A percentile compares a stretch with the other conserved stretches of the same genome.
These are phyloP conservation scores for Aricia artaxerxes DNA, from an alignment of 2,888 invertebrate genomes.

Conservation along the genomic window DNA sequence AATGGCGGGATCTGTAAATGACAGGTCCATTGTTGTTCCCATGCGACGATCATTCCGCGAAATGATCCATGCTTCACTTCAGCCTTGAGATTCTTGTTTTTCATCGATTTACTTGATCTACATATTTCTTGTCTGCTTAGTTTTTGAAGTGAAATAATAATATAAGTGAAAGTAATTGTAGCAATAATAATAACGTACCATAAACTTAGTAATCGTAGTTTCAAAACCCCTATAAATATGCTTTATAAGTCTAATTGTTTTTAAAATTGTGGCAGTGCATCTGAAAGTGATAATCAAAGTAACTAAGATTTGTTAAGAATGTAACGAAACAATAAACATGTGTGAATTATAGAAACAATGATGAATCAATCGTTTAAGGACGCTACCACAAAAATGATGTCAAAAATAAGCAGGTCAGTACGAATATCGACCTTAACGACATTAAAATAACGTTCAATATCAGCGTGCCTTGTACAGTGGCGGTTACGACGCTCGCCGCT, in stretches of 20 bases:
- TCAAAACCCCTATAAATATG: too few relatives aligned
- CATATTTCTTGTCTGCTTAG: background rate
- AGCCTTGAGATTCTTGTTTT: background rate
- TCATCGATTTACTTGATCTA: background rate
- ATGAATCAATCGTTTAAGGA: constrained; percentile 12
- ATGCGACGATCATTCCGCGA: constrained; percentile 14
- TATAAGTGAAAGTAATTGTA: background rate
- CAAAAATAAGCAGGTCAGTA: too few relatives aligned
- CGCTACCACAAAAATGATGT: too few relatives aligned
- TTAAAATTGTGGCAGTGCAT: too few relatives aligned
- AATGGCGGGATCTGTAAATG: constrained; percentile 22
- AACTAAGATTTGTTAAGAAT: background rate
- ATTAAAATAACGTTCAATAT: too few relatives aligned
- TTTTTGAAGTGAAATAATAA: background rate
- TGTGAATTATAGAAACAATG: background rate
- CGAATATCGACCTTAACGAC: too few relatives aligned
- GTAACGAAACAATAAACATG: background rate
- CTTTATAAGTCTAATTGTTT: too few relatives aligned
- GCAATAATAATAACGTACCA: too few relatives aligned
- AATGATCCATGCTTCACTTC: constrained; percentile 21
- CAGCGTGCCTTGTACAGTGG: too few relatives aligned
- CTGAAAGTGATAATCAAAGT: background rate
- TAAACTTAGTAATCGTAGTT: too few relatives aligned
- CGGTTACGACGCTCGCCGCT: too few relatives aligned
- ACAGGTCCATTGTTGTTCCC: constrained; percentile 23